A percentile compares a stretch with the other conserved stretches of the same genome.
These are phyloP conservation scores for Stratiomys singularior DNA, from an alignment of 2,888 invertebrate species.

Conservation along the genomic window DNA sequence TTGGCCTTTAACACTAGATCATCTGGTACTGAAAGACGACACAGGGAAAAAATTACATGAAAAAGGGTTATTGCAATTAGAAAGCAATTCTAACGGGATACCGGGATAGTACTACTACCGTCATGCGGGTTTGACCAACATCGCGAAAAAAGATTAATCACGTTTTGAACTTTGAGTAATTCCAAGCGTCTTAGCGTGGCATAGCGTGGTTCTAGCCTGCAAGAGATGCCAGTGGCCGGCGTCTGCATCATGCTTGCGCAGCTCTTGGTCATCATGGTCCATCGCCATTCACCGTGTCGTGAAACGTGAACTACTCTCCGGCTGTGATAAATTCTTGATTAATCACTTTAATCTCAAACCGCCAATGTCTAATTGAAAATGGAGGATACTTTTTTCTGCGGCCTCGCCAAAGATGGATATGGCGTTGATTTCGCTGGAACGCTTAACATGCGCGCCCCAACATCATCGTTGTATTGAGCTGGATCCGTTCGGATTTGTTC, in stretches of 20 bases:
- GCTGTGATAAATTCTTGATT: slow-evolving; percentile 32
- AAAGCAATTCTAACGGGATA: slow-evolving; percentile 40
- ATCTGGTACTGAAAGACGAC: not conserved
- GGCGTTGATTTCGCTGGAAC: not conserved
- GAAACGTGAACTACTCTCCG: slow-evolving; percentile 38
- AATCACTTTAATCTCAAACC: slow-evolving; percentile 41
- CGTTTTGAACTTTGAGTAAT: slow-evolving; percentile 14
- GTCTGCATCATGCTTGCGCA: not conserved
- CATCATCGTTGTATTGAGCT: not conserved
- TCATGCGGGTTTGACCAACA: not conserved
- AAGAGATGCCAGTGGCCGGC: not conserved
- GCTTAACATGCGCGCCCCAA: not conserved
- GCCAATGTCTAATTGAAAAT: slow-evolving; percentile 24
- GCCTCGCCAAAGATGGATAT: not conserved
- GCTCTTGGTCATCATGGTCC: not conserved
- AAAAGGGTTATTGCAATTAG: slow-evolving; percentile 37
- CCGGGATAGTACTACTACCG: not conserved
- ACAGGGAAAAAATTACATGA: not conserved
- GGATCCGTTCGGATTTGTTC: not conserved
- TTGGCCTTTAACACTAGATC: not conserved
- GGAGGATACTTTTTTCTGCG: not conserved
- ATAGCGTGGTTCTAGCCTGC: not conserved
- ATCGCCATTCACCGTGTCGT: not conserved
- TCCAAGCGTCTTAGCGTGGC: not conserved
- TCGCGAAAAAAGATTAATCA: slow-evolving; percentile 36